These are phyloP conservation scores for Macrochelys suwanniensis DNA, from an alignment of 2,797 vertebrate genomes.

Conservation along the genomic window DNA sequence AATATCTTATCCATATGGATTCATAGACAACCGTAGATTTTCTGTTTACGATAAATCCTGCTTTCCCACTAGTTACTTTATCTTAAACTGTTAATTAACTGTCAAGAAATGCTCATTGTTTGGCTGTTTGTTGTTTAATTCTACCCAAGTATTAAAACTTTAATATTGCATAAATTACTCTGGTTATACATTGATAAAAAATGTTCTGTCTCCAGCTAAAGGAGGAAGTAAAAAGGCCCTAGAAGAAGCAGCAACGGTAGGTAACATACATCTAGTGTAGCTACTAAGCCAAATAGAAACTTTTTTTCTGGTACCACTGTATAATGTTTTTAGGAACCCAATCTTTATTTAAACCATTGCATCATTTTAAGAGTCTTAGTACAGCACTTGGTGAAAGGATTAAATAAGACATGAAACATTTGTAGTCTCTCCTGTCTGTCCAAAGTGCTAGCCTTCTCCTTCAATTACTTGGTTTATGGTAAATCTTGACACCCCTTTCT, in stretches of 20 bases:
- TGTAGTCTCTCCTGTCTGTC: fast-evolving
- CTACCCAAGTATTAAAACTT: fast-evolving
- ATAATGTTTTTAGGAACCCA: fast-evolving
- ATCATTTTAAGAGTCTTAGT: background rate
- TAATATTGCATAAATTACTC: fast-evolving
- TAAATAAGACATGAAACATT: too few species aligned
- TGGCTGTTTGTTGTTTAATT: fast-evolving
- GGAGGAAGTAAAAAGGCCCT: constrained; percentile 70
- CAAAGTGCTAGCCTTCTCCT: fast-evolving
- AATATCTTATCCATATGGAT: background rate
- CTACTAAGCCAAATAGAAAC: fast-evolving
- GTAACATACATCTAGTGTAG: background rate
- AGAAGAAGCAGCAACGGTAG: constrained; percentile 77
- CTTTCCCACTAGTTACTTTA: background rate
- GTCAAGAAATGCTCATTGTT: fast-evolving
- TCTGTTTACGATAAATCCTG: background rate
- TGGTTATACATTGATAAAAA: background rate
- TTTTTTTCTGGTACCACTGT: fast-evolving
- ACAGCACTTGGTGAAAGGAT: too few species aligned
- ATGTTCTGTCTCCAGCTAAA: constrained; percentile 63
- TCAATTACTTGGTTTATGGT: background rate
- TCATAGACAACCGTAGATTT: background rate
- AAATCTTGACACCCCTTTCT: background rate
- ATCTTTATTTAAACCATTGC: background rate
- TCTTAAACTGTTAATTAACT: fast-evolving